These are phyloP conservation scores for Theocolax elegans DNA, from an alignment of 1,140 invertebrate species.

Conservation along the genomic window DNA sequence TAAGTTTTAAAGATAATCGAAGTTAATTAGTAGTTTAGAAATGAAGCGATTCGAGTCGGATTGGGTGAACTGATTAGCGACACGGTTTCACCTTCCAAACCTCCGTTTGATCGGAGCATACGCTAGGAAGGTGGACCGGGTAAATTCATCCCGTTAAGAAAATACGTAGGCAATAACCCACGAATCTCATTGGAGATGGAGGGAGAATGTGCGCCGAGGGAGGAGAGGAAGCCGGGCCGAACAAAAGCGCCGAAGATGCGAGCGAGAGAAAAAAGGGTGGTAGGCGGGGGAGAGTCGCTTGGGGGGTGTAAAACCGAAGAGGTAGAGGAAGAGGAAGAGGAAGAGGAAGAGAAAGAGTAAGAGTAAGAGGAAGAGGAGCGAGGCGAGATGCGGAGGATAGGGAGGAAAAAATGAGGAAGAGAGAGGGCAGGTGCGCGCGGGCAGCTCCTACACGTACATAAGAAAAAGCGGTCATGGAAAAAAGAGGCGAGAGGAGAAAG, in stretches of 20 bases:
- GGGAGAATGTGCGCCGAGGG: slow-evolving; percentile 15
- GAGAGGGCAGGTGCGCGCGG: neutral
- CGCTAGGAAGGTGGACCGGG: no score
- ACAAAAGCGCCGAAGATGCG: slow-evolving; percentile 27
- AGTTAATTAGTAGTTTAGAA: no score
- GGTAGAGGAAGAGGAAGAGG: slow-evolving; percentile 37
- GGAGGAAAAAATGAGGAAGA: neutral
- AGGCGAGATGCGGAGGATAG: neutral
- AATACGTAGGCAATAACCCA: slow-evolving; percentile 52
- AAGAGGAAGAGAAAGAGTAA: slow-evolving; percentile 22
- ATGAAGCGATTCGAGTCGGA: no score
- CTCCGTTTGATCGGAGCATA: no score
- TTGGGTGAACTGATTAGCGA: no score
- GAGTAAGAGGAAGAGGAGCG: slow-evolving; percentile 11
- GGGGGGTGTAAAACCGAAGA: slow-evolving; percentile 43
- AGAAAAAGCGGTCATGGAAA: slow-evolving; percentile 38
- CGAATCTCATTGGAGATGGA: slow-evolving; percentile 54
- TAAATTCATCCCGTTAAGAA: neutral
- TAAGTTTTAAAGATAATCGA: no score
- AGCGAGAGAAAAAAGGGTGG: slow-evolving; percentile 35
- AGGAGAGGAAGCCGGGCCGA: neutral
- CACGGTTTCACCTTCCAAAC: no score
- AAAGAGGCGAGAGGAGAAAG: slow-evolving; percentile 34
- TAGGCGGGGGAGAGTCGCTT: neutral
- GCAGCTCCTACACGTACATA: slow-evolving; percentile 5